Conservation (phyloP, 2,113 vertebrate genomes). For the Chaetodon trifascialis region DNA sequence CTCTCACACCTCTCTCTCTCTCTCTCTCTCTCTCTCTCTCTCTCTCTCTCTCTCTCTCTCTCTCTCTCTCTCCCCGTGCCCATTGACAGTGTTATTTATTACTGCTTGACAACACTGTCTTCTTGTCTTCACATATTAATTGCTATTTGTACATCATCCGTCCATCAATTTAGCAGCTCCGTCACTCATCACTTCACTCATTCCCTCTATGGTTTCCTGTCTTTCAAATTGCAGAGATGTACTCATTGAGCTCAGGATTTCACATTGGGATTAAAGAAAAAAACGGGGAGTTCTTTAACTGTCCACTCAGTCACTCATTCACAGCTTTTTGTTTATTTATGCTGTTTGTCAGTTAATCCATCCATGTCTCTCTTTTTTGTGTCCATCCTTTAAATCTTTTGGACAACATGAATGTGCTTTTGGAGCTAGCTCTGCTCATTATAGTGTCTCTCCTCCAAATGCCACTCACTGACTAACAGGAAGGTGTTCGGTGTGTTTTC, state of each 20-base stretch:
- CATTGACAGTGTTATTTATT: slow-evolving; percentile 59
- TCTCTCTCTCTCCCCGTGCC: slow-evolving; percentile 22
- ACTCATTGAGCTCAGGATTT: slow-evolving; percentile 14
- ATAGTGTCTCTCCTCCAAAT: not conserved
- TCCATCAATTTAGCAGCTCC: slow-evolving; percentile 54
- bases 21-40: not conserved
- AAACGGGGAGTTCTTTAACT: not conserved
- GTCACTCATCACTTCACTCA: slow-evolving; percentile 40
- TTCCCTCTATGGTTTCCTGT: slow-evolving; percentile 1
- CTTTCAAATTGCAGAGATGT: slow-evolving; percentile 15
- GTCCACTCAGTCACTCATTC: slow-evolving; percentile 2
- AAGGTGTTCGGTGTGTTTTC: slow-evolving; percentile 40
- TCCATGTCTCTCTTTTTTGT: not conserved
- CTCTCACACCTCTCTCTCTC: slow-evolving; percentile 13
- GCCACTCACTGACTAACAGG: slow-evolving; percentile 13
- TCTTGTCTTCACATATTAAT: slow-evolving; percentile 57
- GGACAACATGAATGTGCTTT: not conserved
- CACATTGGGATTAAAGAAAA: not conserved
- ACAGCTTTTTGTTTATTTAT: not conserved
- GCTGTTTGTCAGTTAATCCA: not conserved
- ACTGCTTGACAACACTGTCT: slow-evolving; percentile 46
- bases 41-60: too few relatives aligned
- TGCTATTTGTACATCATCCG: slow-evolving; percentile 51
- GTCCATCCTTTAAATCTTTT: not conserved
- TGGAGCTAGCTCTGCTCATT: not conserved